Base-by-base conservation (phyloP, 2,113 vertebrate genomes). In the Sclerurus mexicanus region DNA sequence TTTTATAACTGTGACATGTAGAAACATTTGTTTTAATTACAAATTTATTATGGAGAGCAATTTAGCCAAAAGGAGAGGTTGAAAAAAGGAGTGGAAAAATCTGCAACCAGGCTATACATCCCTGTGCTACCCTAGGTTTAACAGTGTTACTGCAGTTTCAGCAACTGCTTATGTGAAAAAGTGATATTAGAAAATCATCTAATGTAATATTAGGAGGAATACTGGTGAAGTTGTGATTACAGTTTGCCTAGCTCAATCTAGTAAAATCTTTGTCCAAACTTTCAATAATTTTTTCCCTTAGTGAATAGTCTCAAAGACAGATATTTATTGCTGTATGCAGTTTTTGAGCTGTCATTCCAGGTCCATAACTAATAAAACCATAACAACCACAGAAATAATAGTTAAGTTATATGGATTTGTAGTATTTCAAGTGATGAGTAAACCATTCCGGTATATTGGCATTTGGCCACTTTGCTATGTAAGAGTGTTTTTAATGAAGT, bases 331-430 rank as follows among this genome's bases (percentile, higher is more conserved):
- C 83, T 95, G 24, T 35, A 19, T 72, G 47, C 85, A 71, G 33
- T 75, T 96, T 87, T 90, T 87, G 82, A 96, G 30, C 82, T 96
- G 75, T 84, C 59, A 44, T 96, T 93, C 90, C 94, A 95, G 87
- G 64, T 80, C 63, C 2, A 0, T 83, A 95, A 89, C 69, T 74
- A 83, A 63, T 79, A 90, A 93, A 96, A 91, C 94, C 85, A 49
- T 94, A 97, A 91, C 80, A 95, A 37, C 92, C 87, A 95, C 91
- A 18, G n/a, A 95, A 96, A 85, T 87, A 76, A 95, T 31, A 89
- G 55, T 79, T 79, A 66, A 89, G 55, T 79, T 79, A 66, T 63
- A 44, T 94, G 92, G 77, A 76, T 93, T 93, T 97, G 86, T 80
- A 55, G 80, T 92, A 17, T 66, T 93, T 90, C 71, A 92, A 47